Conservation (phyloP, 2,888 invertebrate genomes). For the Podabrus alpinus region DNA sequence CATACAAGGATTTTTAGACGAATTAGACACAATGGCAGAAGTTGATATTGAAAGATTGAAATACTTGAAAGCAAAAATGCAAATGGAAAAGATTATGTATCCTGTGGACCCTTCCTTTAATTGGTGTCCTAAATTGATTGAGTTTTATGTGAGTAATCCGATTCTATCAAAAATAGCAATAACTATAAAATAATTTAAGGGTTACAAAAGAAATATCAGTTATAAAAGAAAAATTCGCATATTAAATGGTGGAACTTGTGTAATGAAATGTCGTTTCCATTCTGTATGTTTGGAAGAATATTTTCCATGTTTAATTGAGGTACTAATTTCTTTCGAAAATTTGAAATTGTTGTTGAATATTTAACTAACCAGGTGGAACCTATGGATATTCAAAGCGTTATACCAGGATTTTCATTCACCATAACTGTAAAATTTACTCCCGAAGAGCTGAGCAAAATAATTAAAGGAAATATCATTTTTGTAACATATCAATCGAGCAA, state of each 20-base stretch:
- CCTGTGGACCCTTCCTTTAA: slow-evolving; percentile 15
- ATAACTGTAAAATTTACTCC: slow-evolving; percentile 31
- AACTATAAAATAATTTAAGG: slow-evolving; percentile 12
- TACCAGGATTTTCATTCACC: slow-evolving; percentile 31
- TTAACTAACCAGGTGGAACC: slow-evolving; percentile 20
- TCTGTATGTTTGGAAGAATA: slow-evolving; percentile 14
- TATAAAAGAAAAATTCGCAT: slow-evolving; percentile 27
- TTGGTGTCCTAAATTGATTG: slow-evolving; percentile 1
- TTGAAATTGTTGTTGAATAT: neutral
- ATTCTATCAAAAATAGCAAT: neutral
- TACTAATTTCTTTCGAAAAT: neutral
- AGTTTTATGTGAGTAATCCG: slow-evolving; percentile 3
- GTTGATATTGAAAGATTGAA: slow-evolving; percentile 3
- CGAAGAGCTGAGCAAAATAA: neutral
- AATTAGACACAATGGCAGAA: slow-evolving; percentile 10
- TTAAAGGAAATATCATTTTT: slow-evolving; percentile 29
- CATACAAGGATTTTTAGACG: slow-evolving; percentile 10
- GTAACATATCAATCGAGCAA: slow-evolving; percentile 19
- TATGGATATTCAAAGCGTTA: slow-evolving; percentile 21
- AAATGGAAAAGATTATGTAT: slow-evolving; percentile 2
- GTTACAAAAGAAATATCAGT: slow-evolving; percentile 19
- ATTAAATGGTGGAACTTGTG: slow-evolving; percentile 18
- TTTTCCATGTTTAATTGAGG: slow-evolving; percentile 8
- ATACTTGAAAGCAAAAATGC: slow-evolving; percentile 1
- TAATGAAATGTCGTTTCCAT: slow-evolving; percentile 25